Conservation (phyloP, 2,888 invertebrate genomes). For the Drosophila formosana region DNA sequence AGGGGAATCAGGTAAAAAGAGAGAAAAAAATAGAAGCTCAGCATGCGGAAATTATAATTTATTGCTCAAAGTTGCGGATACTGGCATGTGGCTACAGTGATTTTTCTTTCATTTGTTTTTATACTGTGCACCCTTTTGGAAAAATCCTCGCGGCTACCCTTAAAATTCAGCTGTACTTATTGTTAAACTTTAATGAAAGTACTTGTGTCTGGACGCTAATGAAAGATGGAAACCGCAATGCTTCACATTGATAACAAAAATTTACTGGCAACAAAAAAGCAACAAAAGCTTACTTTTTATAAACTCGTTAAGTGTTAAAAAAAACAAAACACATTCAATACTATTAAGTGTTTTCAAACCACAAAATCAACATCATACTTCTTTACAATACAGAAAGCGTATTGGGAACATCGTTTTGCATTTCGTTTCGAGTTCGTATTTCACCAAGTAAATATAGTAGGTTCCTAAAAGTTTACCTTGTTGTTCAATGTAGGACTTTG, state of each 20-base stretch:
- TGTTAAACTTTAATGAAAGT: conserved; percentile 44
- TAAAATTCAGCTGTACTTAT: conserved; percentile 36
- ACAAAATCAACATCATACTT: too few species aligned
- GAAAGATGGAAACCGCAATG: conserved; percentile 26
- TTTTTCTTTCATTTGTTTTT: conserved; percentile 20
- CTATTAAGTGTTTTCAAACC: too few species aligned
- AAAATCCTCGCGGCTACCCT: conserved; percentile 10
- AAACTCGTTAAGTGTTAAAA: too few species aligned
- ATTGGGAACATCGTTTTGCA: too few species aligned
- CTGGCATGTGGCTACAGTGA: conserved; percentile 36
- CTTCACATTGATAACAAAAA: conserved; percentile 15
- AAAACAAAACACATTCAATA: too few species aligned
- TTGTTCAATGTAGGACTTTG: too few species aligned
- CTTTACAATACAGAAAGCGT: too few species aligned
- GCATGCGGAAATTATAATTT: conserved; percentile 79
- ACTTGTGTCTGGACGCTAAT: conserved; percentile 18
- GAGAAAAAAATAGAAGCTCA: conserved; percentile 27
- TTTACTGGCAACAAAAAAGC: conserved; percentile 8
- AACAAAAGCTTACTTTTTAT: conserved; percentile 17
- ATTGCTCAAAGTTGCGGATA: conserved; percentile 74
- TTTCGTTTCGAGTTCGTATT: too few species aligned
- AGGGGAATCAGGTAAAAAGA: neutral
- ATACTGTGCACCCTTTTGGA: neutral
- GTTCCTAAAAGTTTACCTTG: too few species aligned
- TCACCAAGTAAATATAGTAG: too few species aligned